These are phyloP conservation scores for Plectrocnemia conspersa DNA, from an alignment of 1,140 invertebrate species.

Conservation along the genomic window DNA sequence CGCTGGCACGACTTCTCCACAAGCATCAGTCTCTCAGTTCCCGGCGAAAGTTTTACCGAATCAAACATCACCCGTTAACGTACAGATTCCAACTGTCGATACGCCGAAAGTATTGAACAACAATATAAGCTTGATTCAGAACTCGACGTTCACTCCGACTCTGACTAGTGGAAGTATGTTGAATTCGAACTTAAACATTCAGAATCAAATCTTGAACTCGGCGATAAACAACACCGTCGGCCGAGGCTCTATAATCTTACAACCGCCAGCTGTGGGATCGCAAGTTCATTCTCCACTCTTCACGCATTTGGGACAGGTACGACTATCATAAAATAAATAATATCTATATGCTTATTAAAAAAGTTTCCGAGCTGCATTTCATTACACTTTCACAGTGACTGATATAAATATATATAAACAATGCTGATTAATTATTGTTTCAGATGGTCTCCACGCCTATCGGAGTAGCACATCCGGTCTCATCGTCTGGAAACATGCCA, in stretches of 20 bases:
- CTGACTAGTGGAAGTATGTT: conserved; percentile 4
- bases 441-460: conserved; percentile 61
- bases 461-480: conserved; percentile 46
- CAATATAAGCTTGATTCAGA: not conserved
- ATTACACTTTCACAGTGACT: too few species aligned
- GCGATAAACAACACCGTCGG: conserved; percentile 39
- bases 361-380: too few species aligned
- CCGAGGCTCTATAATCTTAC: conserved; percentile 50
- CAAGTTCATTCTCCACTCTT: conserved; percentile 48
- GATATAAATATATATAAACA: conserved; percentile 4
- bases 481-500: conserved; percentile 36
- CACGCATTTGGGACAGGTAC: conserved; percentile 51
- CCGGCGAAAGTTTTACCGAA: too few species aligned
- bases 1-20: not conserved
- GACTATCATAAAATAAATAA: not conserved
- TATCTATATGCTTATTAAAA: conserved; percentile 5
- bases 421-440: conserved; percentile 33
- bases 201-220: conserved; percentile 2
- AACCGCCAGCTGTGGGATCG: conserved; percentile 43
- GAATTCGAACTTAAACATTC: not conserved
- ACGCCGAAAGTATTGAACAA: conserved; percentile 5
- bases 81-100: conserved; percentile 1
- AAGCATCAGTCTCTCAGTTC: too few species aligned
- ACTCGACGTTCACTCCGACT: conserved; percentile 1
- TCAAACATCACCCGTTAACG: not conserved